phyloP scores from a whole-genome alignment of 1,140 invertebrate genomes.

The Helicorthomorpha holstii region DNA sequence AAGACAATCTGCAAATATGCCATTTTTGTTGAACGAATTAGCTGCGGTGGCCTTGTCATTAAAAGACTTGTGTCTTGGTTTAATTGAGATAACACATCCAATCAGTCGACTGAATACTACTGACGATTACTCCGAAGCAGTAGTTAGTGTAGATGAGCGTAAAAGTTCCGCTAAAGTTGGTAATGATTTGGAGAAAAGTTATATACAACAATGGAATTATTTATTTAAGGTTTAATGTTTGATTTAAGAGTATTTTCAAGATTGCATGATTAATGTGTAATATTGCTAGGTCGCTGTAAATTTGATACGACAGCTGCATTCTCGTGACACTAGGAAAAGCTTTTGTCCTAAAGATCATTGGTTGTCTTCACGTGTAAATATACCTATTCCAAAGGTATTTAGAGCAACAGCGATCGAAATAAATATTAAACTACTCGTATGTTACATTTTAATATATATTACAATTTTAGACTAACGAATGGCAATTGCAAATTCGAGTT shows the following conservation, averaged over 20 bases:
- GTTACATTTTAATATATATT: no score
- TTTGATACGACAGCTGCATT: conserved; percentile 59
- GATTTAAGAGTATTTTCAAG: neutral
- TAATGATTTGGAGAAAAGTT: conserved; percentile 12
- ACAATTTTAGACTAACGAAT: no score
- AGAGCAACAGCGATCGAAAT: neutral
- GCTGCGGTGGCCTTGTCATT: conserved; percentile 28
- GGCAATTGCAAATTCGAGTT: no score
- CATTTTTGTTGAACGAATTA: conserved; percentile 30
- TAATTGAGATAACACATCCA: conserved; percentile 79
- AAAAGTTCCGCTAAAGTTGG: neutral
- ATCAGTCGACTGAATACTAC: conserved; percentile 40
- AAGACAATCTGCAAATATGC: conserved; percentile 20
- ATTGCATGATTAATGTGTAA: conserved; percentile 3
- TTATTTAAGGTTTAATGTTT: conserved; percentile 34
- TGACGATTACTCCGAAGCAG: conserved; percentile 23
- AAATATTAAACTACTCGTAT: no score
- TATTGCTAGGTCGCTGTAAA: conserved; percentile 41
- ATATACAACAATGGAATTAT: conserved; percentile 33
- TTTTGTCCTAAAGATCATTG: conserved; percentile 63
- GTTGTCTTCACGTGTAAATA: conserved; percentile 48
- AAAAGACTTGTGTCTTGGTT: conserved; percentile 59
- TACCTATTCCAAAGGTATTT: conserved; percentile 30
- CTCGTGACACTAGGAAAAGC: conserved; percentile 51
- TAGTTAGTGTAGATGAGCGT: conserved; percentile 12